Evolutionary conservation across 2,888 invertebrate genomes (phyloP).

Genomic region (Lumbricus terrestris): DNA sequence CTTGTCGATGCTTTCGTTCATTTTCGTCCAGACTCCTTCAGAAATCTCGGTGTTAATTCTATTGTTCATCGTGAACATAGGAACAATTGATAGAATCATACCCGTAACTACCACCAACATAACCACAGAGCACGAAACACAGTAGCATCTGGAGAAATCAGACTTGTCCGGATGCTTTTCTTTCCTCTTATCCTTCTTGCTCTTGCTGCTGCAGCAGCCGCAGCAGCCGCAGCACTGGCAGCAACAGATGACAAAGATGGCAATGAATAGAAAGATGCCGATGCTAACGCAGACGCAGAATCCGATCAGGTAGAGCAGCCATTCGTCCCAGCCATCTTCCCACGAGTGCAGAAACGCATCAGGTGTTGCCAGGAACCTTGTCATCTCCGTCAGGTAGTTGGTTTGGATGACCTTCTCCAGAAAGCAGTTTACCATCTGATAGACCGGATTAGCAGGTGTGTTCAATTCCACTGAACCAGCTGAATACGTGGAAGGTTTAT

Average conservation of each 20-base stretch:
- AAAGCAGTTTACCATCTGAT: background rate
- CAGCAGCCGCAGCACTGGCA: conserved; percentile 20
- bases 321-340: conserved; percentile 13
- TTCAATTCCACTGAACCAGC: background rate
- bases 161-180: background rate
- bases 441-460: background rate
- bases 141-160: background rate
- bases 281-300: conserved; percentile 23
- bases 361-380: background rate
- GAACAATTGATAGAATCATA: background rate
- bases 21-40: background rate
- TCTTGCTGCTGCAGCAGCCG: conserved; percentile 12
- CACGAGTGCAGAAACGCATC: background rate
- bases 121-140: background rate
- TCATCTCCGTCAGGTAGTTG: background rate
- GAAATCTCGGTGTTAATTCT: background rate
- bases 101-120: background rate
- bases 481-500: background rate
- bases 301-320: conserved; percentile 26
- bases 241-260: background rate
- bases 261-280: conserved; percentile 23
- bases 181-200: background rate
- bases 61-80: background rate
- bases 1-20: background rate
- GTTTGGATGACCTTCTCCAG: background rate